A percentile compares a stretch with the other conserved stretches of the same genome.
Evolutionary conservation across 2,888 invertebrate genomes (phyloP).

Genomic region (Cataglyphis altisquamis): DNA sequence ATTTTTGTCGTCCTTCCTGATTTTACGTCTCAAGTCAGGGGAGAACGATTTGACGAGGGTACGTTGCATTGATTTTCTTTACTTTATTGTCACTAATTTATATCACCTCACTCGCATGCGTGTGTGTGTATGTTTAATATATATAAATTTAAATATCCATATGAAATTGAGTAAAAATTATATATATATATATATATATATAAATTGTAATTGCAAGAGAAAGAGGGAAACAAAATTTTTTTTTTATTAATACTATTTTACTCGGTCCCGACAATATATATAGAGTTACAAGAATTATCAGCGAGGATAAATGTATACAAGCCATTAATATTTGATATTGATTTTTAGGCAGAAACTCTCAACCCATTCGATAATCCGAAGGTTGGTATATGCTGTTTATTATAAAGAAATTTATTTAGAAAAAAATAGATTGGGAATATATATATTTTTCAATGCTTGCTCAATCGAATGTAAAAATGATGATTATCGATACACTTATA

Average conservation of each 20-base stretch:
- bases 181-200: not conserved
- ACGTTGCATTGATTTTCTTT: conserved; percentile 80
- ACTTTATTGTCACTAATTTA: conserved; percentile 54
- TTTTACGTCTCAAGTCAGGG: conserved; percentile 84
- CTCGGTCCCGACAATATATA: not conserved
- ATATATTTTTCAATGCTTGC: not conserved
- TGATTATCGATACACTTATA: conserved; percentile 69
- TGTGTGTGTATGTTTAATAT: conserved; percentile 19
- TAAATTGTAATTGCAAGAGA: not conserved
- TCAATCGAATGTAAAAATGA: conserved; percentile 10
- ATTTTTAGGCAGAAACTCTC: conserved; percentile 93
- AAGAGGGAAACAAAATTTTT: not conserved
- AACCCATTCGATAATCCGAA: conserved; percentile 92
- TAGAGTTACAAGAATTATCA: conserved; percentile 9
- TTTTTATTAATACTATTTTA: not conserved
- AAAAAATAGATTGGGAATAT: conserved; percentile 3
- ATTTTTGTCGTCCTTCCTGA: conserved; percentile 82
- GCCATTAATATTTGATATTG: conserved; percentile 46
- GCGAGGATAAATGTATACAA: not conserved
- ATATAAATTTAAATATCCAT: not conserved
- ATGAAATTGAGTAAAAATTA: conserved; percentile 4
- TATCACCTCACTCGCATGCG: conserved; percentile 20
- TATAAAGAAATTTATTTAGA: not conserved
- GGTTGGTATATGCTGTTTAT: conserved; percentile 76
- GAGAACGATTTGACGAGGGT: conserved; percentile 87